Evolutionary conservation across 2,888 invertebrate genomes (phyloP).

Genomic region (Heliothis peltigera): DNA sequence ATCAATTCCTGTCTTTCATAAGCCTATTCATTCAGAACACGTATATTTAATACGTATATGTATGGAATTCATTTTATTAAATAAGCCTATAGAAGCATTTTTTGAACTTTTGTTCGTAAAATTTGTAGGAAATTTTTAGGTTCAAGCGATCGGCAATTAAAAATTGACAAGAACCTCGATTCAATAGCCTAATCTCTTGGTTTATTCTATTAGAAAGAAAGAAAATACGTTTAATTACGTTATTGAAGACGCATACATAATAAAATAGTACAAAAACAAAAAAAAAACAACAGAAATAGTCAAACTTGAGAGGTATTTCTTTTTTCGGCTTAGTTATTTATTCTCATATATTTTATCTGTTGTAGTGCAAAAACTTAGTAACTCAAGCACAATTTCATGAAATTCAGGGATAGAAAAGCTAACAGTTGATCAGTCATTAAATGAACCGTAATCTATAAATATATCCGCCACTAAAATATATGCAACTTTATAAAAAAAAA

Average conservation of each 20-base stretch:
- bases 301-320: no score
- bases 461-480: no score
- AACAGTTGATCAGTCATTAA: no score
- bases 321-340: no score
- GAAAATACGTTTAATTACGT: no score
- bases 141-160: neutral
- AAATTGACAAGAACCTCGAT: neutral
- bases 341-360: neutral
- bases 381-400: no score
- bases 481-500: no score
- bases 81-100: constrained; percentile 4
- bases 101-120: neutral
- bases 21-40: constrained; percentile 16
- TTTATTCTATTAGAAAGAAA: neutral
- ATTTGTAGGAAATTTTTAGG: neutral
- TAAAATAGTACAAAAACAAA: no score
- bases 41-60: neutral
- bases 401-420: no score
- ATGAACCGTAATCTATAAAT: no score
- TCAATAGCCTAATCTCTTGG: neutral
- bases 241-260: no score
- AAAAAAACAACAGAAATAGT: no score
- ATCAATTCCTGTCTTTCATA: constrained; percentile 21
- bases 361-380: neutral
- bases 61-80: constrained; percentile 4